Evolutionary conservation across 2,888 invertebrate species (phyloP).

Genomic region (Eupithecia insigniata): DNA sequence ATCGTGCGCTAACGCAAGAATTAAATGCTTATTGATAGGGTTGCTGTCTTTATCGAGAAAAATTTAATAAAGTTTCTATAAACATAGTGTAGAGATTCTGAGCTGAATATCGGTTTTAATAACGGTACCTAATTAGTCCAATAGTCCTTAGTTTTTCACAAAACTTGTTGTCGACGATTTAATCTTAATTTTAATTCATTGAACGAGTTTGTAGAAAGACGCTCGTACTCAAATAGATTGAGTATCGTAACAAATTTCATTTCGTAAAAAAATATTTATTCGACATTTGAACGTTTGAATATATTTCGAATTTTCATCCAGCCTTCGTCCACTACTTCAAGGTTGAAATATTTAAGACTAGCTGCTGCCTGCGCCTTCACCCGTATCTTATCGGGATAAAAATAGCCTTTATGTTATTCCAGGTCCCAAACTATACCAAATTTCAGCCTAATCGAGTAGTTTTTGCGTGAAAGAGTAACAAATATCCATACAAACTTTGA

Average conservation of each 20-base stretch:
- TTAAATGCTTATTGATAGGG: conserved; percentile 77
- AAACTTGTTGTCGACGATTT: background rate
- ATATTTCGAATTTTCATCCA: background rate
- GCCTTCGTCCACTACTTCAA: background rate
- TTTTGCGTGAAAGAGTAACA: too few relatives aligned
- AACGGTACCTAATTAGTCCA: background rate
- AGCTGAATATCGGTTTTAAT: background rate
- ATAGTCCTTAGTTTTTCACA: background rate
- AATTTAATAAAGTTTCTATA: conserved; percentile 20
- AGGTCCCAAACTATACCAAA: too few relatives aligned
- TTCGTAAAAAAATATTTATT: background rate
- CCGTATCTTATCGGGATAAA: too few relatives aligned
- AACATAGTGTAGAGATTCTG: background rate
- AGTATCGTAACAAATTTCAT: background rate
- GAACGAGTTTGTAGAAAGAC: background rate
- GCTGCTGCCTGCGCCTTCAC: too few relatives aligned
- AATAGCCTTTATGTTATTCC: too few relatives aligned
- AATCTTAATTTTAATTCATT: background rate
- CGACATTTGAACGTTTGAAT: background rate
- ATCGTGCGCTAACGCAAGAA: conserved; percentile 67
- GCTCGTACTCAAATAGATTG: background rate
- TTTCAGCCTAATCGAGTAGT: too few relatives aligned
- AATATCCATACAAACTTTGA: too few relatives aligned
- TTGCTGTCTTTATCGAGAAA: conserved; percentile 48
- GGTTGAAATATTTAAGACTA: background rate